phyloP scores from a whole-genome alignment of 2,888 invertebrate species.

The Deroplatys truncata region DNA sequence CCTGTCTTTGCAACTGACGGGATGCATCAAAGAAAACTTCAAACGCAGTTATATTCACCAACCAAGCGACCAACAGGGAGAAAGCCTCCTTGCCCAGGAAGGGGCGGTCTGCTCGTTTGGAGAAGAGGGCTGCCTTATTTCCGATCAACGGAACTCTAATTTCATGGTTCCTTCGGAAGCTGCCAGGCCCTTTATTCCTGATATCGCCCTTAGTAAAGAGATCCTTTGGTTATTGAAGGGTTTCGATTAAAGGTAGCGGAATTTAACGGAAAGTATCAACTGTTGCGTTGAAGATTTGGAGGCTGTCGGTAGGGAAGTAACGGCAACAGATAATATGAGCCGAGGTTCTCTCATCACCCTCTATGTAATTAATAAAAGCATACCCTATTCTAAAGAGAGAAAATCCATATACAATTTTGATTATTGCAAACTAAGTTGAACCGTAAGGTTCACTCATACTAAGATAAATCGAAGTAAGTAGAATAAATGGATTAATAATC shows the following conservation, averaged over 20 bases:
- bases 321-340: too few relatives aligned
- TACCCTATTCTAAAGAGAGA: too few relatives aligned
- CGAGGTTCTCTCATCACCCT: too few relatives aligned
- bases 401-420: too few relatives aligned
- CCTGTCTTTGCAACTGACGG: neutral
- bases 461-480: too few relatives aligned
- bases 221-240: neutral
- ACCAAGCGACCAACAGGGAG: neutral
- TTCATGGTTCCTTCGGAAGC: neutral
- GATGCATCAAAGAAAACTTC: neutral
- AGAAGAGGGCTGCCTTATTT: neutral
- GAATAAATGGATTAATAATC: too few relatives aligned
- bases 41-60: neutral
- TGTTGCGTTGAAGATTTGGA: neutral
- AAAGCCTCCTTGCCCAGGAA: neutral
- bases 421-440: too few relatives aligned
- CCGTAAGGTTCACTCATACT: too few relatives aligned
- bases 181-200: neutral
- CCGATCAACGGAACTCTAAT: neutral
- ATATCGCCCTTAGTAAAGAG: neutral
- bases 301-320: neutral
- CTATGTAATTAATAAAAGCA: too few relatives aligned
- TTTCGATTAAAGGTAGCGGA: neutral
- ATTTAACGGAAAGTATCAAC: neutral
- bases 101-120: neutral